Conservation (phyloP, 2,797 vertebrate species). For the Silurus lanzhouensis region DNA sequence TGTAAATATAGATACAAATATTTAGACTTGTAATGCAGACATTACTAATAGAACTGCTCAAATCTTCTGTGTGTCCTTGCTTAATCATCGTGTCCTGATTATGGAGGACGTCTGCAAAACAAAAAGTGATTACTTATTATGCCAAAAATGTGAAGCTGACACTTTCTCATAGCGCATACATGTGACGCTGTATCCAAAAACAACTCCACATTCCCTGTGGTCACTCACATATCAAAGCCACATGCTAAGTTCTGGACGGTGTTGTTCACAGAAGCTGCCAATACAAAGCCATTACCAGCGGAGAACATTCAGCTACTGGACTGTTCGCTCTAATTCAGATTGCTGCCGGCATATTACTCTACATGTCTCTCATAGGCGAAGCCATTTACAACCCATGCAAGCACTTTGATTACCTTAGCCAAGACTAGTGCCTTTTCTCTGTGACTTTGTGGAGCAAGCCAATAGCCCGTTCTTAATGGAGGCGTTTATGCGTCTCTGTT, state of each 20-base stretch:
- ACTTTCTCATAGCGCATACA: constrained; percentile 38
- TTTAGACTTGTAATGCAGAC: not conserved
- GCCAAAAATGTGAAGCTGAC: constrained; percentile 35
- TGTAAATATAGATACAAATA: not conserved
- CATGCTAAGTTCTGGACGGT: constrained; percentile 44
- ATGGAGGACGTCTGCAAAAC: constrained; percentile 23
- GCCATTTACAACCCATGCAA: constrained; percentile 36
- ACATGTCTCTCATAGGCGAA: constrained; percentile 24
- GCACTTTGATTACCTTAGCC: constrained; percentile 43
- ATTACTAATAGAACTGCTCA: not conserved
- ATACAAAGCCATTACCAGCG: constrained; percentile 36
- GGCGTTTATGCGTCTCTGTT: constrained; percentile 20
- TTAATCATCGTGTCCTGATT: constrained; percentile 29
- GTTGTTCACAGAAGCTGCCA: constrained; percentile 38
- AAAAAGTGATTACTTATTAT: constrained; percentile 16
- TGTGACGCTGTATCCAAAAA: constrained; percentile 27
- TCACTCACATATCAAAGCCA: constrained; percentile 55
- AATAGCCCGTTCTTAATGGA: constrained; percentile 47
- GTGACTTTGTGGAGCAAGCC: constrained; percentile 39
- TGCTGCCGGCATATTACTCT: constrained; percentile 28
- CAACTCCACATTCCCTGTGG: constrained; percentile 38
- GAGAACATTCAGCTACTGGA: constrained; percentile 27
- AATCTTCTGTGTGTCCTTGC: constrained; percentile 3
- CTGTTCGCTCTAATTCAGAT: constrained; percentile 22
- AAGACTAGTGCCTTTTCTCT: constrained; percentile 31